Percentiles rank a stretch among this genome's conserved stretches.
These are phyloP conservation scores for Poeciliopsis presidionis DNA, from an alignment of 2,797 vertebrate species.

Conservation along the genomic window DNA sequence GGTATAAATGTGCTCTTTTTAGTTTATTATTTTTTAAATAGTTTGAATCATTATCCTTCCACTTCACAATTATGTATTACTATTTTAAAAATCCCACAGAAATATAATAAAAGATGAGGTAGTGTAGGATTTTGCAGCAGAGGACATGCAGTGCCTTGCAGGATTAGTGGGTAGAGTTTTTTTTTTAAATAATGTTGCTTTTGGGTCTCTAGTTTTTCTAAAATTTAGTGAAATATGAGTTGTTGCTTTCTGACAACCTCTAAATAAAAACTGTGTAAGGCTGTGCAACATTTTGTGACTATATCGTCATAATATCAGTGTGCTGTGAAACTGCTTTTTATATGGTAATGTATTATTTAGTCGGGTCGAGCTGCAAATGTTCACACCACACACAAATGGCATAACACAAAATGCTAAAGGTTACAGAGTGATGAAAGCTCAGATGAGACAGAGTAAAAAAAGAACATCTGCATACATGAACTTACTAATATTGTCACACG, in stretches of 20 bases:
- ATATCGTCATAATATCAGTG: not conserved
- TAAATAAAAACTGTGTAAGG: not conserved
- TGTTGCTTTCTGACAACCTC: not conserved
- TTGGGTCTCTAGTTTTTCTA: not conserved
- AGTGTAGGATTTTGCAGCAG: not conserved
- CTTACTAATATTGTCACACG: not conserved
- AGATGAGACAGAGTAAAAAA: not conserved
- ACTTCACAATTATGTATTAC: not conserved
- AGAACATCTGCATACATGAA: not conserved
- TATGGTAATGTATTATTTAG: not conserved
- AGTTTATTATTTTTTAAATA: not conserved
- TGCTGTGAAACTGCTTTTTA: not conserved
- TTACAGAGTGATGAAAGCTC: not conserved
- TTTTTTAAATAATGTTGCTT: not conserved
- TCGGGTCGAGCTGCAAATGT: not conserved
- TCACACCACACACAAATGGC: not conserved
- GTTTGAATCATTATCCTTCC: not conserved
- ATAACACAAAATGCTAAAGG: not conserved
- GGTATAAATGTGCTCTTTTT: not conserved
- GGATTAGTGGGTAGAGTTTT: not conserved
- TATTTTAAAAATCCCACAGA: not conserved
- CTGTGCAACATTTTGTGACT: not conserved
- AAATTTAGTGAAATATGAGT: not conserved
- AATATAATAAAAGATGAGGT: not conserved
- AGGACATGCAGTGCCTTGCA: not conserved